Evolutionary conservation across 2,797 vertebrate species (phyloP).

Genomic region (Enteromius radiatus): DNA sequence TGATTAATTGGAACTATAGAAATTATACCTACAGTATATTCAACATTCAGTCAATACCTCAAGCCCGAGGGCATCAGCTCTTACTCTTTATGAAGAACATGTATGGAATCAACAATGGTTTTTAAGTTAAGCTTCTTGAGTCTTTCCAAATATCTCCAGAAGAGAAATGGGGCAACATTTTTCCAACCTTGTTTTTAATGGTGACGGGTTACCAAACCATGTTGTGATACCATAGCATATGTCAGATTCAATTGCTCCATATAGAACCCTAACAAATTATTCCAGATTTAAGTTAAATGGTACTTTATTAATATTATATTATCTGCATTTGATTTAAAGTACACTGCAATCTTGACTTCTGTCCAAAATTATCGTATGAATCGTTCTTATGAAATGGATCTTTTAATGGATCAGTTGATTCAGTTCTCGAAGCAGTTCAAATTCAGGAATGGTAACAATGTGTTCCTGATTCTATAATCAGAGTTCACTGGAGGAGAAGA

Average conservation of each 20-base stretch:
- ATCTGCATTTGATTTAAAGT: neutral
- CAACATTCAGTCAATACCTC: neutral
- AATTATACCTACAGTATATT: neutral
- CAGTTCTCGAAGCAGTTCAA: neutral
- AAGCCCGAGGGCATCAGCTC: neutral
- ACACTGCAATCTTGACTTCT: neutral
- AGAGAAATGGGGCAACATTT: neutral
- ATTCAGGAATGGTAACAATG: neutral
- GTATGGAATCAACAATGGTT: neutral
- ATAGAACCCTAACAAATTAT: neutral
- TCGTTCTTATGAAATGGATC: neutral
- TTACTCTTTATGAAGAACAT: neutral
- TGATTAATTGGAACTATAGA: too few species aligned
- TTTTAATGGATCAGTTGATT: neutral
- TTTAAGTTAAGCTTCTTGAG: neutral
- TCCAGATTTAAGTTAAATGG: neutral
- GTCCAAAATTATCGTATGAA: neutral
- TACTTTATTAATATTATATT: neutral
- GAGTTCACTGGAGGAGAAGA: neutral
- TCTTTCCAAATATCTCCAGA: neutral
- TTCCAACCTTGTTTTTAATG: neutral
- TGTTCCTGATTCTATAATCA: neutral
- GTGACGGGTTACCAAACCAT: constrained; percentile 7
- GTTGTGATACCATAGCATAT: neutral
- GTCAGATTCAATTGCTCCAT: neutral